These are phyloP conservation scores for Carpatolechia fugitivella DNA, from an alignment of 2,888 invertebrate species.

Conservation along the genomic window DNA sequence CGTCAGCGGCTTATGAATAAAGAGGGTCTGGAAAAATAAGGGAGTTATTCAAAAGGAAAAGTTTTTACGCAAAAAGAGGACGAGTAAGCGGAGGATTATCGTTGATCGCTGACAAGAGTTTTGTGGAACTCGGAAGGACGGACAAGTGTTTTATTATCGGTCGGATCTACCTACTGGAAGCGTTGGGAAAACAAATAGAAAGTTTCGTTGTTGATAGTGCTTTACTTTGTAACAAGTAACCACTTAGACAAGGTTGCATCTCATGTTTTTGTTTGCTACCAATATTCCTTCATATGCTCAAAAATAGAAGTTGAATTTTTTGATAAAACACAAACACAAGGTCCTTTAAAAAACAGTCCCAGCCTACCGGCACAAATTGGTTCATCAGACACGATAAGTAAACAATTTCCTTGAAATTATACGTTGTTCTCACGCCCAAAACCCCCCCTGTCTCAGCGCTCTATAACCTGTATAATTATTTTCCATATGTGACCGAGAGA, in stretches of 20 bases:
- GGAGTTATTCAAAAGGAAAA: conserved; percentile 68
- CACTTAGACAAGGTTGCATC: not conserved
- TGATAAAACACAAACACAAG: not conserved
- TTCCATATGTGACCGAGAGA: conserved; percentile 64
- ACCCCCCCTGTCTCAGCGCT: conserved; percentile 44
- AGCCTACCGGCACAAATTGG: conserved; percentile 17
- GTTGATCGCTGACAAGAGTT: conserved; percentile 68
- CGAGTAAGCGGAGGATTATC: conserved; percentile 67
- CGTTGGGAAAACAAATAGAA: conserved; percentile 44
- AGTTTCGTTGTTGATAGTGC: no score
- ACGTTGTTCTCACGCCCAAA: conserved; percentile 51
- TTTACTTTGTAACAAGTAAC: not conserved
- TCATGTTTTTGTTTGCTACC: no score
- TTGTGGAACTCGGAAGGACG: conserved; percentile 57
- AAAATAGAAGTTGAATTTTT: not conserved
- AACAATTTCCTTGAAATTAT: conserved; percentile 49
- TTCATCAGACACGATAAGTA: conserved; percentile 38
- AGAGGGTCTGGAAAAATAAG: conserved; percentile 69
- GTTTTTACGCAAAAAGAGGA: conserved; percentile 64
- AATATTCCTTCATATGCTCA: no score
- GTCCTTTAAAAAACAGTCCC: conserved; percentile 8
- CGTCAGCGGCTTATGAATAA: conserved; percentile 76
- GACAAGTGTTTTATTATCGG: conserved; percentile 61
- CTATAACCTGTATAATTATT: conserved; percentile 60
- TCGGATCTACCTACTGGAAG: conserved; percentile 31